A percentile compares a stretch with the other conserved stretches of the same genome.
These are phyloP conservation scores for Phoenicopterus ruber DNA, from an alignment of 2,113 vertebrate genomes.

Conservation along the genomic window DNA sequence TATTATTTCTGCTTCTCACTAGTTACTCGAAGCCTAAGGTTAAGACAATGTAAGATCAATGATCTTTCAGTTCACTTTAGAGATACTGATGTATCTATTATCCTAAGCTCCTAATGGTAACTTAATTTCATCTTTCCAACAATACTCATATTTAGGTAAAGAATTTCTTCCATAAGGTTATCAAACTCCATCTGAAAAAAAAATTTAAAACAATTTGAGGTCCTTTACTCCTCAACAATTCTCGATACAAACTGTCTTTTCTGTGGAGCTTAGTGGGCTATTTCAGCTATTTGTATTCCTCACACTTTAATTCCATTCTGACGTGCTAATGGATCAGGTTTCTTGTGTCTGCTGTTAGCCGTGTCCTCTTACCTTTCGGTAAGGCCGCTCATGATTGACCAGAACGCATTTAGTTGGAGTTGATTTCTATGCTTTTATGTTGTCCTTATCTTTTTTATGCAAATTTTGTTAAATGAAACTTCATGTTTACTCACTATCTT, in stretches of 20 bases:
- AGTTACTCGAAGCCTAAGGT: background rate
- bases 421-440: background rate
- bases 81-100: background rate
- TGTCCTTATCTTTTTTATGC: background rate
- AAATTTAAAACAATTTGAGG: background rate
- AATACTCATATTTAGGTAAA: background rate
- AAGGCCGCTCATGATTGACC: background rate
- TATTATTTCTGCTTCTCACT: background rate
- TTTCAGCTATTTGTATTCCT: background rate
- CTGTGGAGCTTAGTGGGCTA: background rate
- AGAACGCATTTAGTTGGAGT: background rate
- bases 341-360: background rate
- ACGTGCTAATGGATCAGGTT: background rate
- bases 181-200: background rate
- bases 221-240: background rate
- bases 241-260: background rate
- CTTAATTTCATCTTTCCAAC: background rate
- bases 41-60: background rate
- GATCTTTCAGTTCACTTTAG: background rate
- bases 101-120: background rate
- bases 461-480: background rate
- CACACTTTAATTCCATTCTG: background rate
- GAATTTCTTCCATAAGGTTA: background rate
- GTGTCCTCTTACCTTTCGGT: background rate
- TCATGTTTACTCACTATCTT: background rate